These are phyloP conservation scores for Montipora efflorescens DNA, from an alignment of 64 coral and sea anemone species.

Conservation along the genomic window DNA sequence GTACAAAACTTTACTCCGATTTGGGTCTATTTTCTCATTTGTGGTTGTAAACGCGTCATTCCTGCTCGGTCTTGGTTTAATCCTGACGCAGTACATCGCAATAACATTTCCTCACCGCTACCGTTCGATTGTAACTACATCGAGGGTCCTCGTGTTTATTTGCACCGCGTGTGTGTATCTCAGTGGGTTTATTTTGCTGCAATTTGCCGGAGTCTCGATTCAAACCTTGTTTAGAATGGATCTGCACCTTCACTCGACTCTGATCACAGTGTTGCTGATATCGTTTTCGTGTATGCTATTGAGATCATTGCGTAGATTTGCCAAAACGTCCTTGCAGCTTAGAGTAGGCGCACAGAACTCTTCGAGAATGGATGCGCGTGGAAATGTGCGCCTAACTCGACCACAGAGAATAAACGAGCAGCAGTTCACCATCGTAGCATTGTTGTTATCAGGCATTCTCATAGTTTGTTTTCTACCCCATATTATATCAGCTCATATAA, in stretches of 20 bases:
- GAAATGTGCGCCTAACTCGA: background rate
- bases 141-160: slow-evolving; percentile 39
- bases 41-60: slow-evolving; percentile 60
- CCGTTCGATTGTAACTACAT: slow-evolving; percentile 34
- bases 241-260: slow-evolving; percentile 55
- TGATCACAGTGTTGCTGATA: slow-evolving; percentile 30
- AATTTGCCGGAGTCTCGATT: background rate
- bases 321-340: background rate
- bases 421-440: slow-evolving; percentile 32
- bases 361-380: background rate
- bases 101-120: slow-evolving; percentile 53
- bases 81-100: slow-evolving; percentile 39
- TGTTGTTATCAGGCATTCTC: slow-evolving; percentile 39
- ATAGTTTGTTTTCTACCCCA: slow-evolving; percentile 50
- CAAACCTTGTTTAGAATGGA: background rate
- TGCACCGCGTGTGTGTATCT: slow-evolving; percentile 13
- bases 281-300: slow-evolving; percentile 1
- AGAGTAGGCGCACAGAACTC: background rate
- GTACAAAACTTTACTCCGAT: background rate
- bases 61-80: slow-evolving; percentile 42
- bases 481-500: slow-evolving; percentile 15
- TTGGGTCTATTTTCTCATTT: slow-evolving; percentile 23
- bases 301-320: slow-evolving; percentile 35
- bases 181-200: background rate
- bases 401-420: slow-evolving; percentile 6